Evolutionary conservation across 2,113 vertebrate genomes (phyloP), one percentile per base, ranked within the genome.

Genomic region (Alectura lathami): DNA sequence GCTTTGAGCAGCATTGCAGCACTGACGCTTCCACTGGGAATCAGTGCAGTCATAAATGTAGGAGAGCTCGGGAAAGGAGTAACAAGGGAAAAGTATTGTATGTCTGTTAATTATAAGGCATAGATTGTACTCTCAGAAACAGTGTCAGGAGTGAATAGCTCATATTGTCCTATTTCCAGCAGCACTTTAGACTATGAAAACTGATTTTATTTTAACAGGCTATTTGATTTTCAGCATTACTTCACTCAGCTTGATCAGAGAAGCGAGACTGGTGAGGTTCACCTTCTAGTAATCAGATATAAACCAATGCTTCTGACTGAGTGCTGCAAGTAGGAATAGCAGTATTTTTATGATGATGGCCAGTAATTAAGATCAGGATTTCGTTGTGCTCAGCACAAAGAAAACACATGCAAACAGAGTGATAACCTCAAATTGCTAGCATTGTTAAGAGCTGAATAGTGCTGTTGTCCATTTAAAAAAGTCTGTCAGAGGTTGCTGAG

Each of bases 171-270:
- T 96, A 84, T 92, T 95, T 96, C 76, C 69, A 91, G 86, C 81
- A 91, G 86, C 86, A 88, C 94, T 96, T 95, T 47, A 92, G 53
- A 82, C 89, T 92, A 8, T 79, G 94, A 88, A 95, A 96, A 91
- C 92, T 93, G 94, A 76, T 93, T 95, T 97, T 79, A 72, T 93
- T 96, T 96, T 92, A 86, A 97, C 93, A 87, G 83, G 66, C 77
- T 86, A 8, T 92, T 94, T 96, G 89, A 93, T 94, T 96, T 96
- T 47, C 94, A 64, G 88, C 77, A 2, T 68, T 72, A 70, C 94
- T 95, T 92, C 13, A 36, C 86, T 82, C 53, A 6, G 94, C 77
- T 95, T 79, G 93, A 82, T 78, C 92, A 57, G 89, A 66, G 74
- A 91, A 86, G 74, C 8, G 22, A 80, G 50, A 80, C 92, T 18